A percentile compares a stretch with the other conserved stretches of the same genome.
phyloP scores from a whole-genome alignment of 2,888 invertebrate genomes.

The Pterostichus madidus region DNA sequence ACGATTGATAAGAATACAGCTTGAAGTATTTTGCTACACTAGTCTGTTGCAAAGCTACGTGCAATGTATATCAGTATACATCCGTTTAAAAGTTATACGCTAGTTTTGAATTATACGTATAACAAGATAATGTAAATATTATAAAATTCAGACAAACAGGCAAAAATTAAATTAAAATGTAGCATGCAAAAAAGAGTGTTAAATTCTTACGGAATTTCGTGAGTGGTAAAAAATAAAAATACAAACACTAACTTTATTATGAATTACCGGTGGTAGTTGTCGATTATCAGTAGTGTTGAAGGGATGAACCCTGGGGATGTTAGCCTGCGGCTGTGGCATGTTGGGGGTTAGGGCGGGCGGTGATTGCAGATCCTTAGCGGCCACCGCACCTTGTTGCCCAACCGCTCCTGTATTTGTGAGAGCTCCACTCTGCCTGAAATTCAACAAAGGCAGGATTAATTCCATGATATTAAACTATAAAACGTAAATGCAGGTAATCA shows the following conservation, averaged over 20 bases:
- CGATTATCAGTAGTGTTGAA: slow-evolving; percentile 73
- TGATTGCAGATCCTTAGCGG: slow-evolving; percentile 71
- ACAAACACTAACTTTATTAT: slow-evolving; percentile 46
- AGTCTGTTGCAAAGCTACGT: no score
- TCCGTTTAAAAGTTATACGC: no score
- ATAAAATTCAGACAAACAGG: slow-evolving; percentile 34
- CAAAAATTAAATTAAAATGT: slow-evolving; percentile 43
- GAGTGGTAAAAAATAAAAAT: slow-evolving; percentile 5
- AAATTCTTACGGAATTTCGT: slow-evolving; percentile 15
- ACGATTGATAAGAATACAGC: no score
- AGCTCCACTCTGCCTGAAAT: slow-evolving; percentile 74
- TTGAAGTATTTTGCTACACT: neutral
- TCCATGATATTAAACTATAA: no score
- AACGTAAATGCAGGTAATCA: no score
- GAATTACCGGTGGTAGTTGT: slow-evolving; percentile 72
- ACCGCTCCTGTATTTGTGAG: slow-evolving; percentile 72
- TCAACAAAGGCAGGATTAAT: neutral
- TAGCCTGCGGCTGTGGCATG: slow-evolving; percentile 75
- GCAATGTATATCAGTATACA: no score
- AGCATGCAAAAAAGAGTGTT: neutral
- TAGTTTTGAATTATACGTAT: no score
- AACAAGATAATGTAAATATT: no score
- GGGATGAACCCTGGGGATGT: slow-evolving; percentile 75
- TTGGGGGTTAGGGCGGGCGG: slow-evolving; percentile 69
- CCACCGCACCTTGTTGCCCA: slow-evolving; percentile 71